Percentiles rank a stretch among this genome's conserved stretches.
These are phyloP conservation scores for Forbesichthys papilliferus DNA, from an alignment of 2,113 vertebrate genomes.

Conservation along the genomic window DNA sequence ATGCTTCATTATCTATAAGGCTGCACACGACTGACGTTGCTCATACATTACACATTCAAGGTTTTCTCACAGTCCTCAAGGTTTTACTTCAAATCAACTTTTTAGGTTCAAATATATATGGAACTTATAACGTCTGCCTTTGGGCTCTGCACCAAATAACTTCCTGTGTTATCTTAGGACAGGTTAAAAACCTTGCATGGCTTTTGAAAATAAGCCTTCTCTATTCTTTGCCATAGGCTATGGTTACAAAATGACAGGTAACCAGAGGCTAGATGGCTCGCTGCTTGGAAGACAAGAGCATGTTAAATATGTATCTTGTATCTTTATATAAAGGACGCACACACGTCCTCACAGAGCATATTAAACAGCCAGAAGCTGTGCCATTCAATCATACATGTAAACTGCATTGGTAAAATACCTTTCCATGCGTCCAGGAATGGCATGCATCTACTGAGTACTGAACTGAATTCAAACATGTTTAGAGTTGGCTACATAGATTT, in stretches of 20 bases:
- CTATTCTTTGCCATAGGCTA: constrained; percentile 43
- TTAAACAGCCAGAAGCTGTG: not conserved
- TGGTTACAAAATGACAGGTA: constrained; percentile 46
- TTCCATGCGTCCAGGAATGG: no score
- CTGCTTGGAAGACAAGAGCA: constrained; percentile 35
- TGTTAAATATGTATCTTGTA: constrained; percentile 42
- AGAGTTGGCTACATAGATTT: not conserved
- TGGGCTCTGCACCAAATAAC: constrained; percentile 53
- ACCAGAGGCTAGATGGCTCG: constrained; percentile 36
- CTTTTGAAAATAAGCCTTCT: constrained; percentile 49
- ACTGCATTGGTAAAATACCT: not conserved
- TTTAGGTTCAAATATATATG: not conserved
- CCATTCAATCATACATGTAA: not conserved
- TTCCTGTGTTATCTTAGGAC: constrained; percentile 65
- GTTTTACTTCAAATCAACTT: no score
- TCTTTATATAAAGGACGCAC: constrained; percentile 7
- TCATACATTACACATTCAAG: no score
- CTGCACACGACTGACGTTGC: no score
- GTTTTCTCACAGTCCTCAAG: no score
- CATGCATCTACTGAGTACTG: constrained; percentile 4
- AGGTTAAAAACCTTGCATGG: constrained; percentile 52
- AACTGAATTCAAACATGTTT: not conserved
- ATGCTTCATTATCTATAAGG: not conserved
- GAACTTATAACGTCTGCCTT: constrained; percentile 63
- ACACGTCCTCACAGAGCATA: not conserved